Evolutionary conservation across 2,888 invertebrate species (phyloP).

Genomic region (Punctoribates punctum): DNA sequence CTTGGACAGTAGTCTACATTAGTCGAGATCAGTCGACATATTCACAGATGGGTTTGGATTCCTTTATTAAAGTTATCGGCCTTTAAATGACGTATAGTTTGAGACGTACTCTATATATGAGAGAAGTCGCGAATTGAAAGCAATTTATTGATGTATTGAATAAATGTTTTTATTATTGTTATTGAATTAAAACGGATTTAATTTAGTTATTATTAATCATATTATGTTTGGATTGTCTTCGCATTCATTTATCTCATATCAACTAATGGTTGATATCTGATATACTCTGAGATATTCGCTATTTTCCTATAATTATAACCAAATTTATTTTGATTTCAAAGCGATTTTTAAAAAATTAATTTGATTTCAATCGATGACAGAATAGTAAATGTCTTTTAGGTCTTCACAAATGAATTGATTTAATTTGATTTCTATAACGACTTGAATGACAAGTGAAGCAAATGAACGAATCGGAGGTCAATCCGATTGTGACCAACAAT

Average conservation of each 20-base stretch:
- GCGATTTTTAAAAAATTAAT: too few species aligned
- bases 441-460: background rate
- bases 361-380: too few species aligned
- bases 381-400: too few species aligned
- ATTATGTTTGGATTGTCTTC: background rate
- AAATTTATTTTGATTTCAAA: too few species aligned
- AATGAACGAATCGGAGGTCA: conserved; percentile 26
- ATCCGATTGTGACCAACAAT: conserved; percentile 5
- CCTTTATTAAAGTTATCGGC: too few species aligned
- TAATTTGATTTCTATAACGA: background rate
- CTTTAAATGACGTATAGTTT: background rate
- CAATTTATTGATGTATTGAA: conserved; percentile 24
- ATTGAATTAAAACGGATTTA: conserved; percentile 12
- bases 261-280: too few species aligned
- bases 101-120: too few species aligned
- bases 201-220: conserved; percentile 3
- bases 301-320: too few species aligned
- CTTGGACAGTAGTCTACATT: too few species aligned
- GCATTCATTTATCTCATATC: too few species aligned
- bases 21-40: background rate
- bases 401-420: background rate
- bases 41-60: too few species aligned
- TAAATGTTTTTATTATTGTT: conserved; percentile 23
- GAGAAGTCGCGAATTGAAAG: background rate
- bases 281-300: too few species aligned